Conservation (phyloP, 2,888 invertebrate genomes). For the Sisyra nigra region DNA sequence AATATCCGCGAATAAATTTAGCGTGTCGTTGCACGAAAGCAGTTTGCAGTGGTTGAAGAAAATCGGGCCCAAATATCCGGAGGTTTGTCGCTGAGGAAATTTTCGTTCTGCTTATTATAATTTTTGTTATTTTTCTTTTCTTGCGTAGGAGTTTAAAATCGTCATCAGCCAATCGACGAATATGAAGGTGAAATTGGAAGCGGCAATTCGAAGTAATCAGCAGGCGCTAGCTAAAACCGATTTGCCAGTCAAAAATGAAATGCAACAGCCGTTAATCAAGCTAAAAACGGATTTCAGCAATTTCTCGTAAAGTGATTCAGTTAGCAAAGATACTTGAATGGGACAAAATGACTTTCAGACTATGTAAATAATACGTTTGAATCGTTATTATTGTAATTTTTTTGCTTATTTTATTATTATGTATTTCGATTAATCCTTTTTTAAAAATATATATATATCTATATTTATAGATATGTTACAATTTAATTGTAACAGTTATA, state of each 20-base stretch:
- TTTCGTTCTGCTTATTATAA: not conserved
- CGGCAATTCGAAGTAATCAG: conserved; percentile 62
- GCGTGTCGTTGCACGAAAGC: conserved; percentile 66
- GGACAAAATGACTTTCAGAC: too few relatives aligned
- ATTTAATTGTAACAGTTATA: too few relatives aligned
- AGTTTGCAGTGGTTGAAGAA: conserved; percentile 80
- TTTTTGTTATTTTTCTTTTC: not conserved
- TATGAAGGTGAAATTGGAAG: conserved; percentile 66
- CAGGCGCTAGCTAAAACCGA: conserved; percentile 36
- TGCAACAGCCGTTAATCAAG: conserved; percentile 61
- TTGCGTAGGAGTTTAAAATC: conserved; percentile 66
- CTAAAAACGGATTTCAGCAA: conserved; percentile 91
- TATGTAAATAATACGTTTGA: too few relatives aligned
- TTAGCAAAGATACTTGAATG: too few relatives aligned
- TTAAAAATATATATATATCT: too few relatives aligned
- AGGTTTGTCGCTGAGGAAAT: conserved; percentile 31
- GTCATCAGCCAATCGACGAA: conserved; percentile 75
- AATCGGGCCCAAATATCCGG: conserved; percentile 84
- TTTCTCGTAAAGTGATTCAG: conserved; percentile 51
- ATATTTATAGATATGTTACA: too few relatives aligned
- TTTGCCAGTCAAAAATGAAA: conserved; percentile 25
- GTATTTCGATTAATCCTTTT: too few relatives aligned
- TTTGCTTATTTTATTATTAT: too few relatives aligned
- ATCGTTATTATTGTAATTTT: too few relatives aligned
- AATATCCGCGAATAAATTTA: conserved; percentile 41